These are phyloP conservation scores for Drosophila maculinotata DNA, from an alignment of 2,888 invertebrate species.

Conservation along the genomic window DNA sequence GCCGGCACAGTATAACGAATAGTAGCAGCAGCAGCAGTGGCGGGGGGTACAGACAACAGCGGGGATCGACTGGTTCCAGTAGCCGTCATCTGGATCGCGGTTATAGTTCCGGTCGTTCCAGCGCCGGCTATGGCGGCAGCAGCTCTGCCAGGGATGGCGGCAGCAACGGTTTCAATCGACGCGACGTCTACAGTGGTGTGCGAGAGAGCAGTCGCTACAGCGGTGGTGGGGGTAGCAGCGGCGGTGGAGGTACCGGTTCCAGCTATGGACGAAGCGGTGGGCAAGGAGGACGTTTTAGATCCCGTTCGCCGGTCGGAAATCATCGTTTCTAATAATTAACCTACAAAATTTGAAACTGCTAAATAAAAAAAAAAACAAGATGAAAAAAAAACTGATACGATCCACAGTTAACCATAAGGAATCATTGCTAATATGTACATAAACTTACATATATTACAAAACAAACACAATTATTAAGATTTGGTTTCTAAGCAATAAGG, in stretches of 20 bases:
- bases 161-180: constrained; percentile 79
- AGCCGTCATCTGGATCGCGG: constrained; percentile 74
- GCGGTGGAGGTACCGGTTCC: constrained; percentile 72
- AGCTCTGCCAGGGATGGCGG: constrained; percentile 81
- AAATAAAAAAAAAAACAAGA: constrained; percentile 37
- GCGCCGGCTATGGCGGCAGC: constrained; percentile 60
- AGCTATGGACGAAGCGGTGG: constrained; percentile 86
- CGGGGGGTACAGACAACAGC: constrained; percentile 85
- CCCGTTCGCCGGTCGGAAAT: constrained; percentile 83
- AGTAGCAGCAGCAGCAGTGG: constrained; percentile 82
- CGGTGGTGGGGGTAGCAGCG: constrained; percentile 58
- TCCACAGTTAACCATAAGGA: constrained; percentile 42
- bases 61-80: constrained; percentile 84
- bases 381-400: constrained; percentile 39
- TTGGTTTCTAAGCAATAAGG: constrained; percentile 45
- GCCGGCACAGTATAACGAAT: constrained; percentile 86
- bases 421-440: constrained; percentile 59
- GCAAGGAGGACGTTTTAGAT: constrained; percentile 83
- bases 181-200: constrained; percentile 77
- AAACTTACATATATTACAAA: constrained; percentile 41
- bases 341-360: constrained; percentile 30
- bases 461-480: constrained; percentile 35
- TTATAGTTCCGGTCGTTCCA: constrained; percentile 84
- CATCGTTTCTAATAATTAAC: constrained; percentile 69
- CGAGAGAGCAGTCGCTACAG: constrained; percentile 81